phyloP scores from a whole-genome alignment of 2,888 invertebrate genomes.

The Beris morrisii region DNA sequence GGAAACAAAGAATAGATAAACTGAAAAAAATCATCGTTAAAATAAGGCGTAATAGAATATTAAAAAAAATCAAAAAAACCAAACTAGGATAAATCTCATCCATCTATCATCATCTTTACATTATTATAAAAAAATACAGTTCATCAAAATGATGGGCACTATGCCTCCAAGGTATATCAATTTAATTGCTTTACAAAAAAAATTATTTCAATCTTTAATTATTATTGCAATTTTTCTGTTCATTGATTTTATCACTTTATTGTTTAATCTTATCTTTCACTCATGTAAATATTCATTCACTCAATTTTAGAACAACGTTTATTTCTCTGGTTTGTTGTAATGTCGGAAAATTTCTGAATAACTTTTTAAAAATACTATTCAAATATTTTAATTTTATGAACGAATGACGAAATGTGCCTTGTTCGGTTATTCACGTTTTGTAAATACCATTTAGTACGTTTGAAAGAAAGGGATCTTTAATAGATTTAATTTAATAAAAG shows the following conservation, averaged over 20 bases:
- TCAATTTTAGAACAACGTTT: constrained; percentile 13
- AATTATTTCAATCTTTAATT: constrained; percentile 28
- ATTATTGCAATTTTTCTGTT: constrained; percentile 17
- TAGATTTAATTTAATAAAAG: too few relatives aligned
- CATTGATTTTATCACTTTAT: neutral
- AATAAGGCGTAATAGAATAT: constrained; percentile 30
- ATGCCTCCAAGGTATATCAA: constrained; percentile 57
- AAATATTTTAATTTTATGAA: too few relatives aligned
- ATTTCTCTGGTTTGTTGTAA: constrained; percentile 6
- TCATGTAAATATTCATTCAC: constrained; percentile 23
- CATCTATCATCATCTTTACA: constrained; percentile 39
- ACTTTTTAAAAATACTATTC: neutral
- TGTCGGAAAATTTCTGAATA: constrained; percentile 30
- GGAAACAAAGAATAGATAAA: constrained; percentile 3
- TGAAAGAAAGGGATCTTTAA: too few relatives aligned
- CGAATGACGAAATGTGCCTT: too few relatives aligned
- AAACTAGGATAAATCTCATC: constrained; percentile 33
- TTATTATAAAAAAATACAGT: constrained; percentile 31
- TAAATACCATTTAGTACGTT: too few relatives aligned
- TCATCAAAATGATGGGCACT: constrained; percentile 58
- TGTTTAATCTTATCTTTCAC: constrained; percentile 28
- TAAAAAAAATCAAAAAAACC: constrained; percentile 27
- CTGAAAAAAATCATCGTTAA: constrained; percentile 7
- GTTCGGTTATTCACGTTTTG: too few relatives aligned
- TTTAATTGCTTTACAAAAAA: constrained; percentile 1